Evolutionary conservation across 2,113 vertebrate species (phyloP), one percentile per base, ranked within the genome.

Genomic region (Cheirogaleus medius): DNA sequence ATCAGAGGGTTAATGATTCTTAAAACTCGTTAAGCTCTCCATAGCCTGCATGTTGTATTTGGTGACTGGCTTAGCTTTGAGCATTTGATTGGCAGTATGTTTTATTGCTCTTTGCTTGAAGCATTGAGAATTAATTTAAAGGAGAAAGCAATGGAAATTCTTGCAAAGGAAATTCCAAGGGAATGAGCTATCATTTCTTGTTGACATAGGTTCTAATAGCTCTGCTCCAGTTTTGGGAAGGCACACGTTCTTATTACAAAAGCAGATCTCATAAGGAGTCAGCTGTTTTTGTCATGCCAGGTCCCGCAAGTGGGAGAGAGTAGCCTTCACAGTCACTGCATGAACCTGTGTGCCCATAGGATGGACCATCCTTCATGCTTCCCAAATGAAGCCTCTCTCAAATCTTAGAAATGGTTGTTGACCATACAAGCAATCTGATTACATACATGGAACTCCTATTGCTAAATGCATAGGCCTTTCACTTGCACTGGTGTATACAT

Each of bases 301-400:
- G 63, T 88, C 97, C 49, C n/a, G 97, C 96, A 97, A 78, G 11
- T 66, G 97, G 94, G 90, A 98, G 90, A 18, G 13, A 97, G 87
- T 71, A 95, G 91, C 39, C 56, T 95, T 97, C 77, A 87, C 60
- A 71, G 92, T 96, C 98, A 97, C 96, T 82, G 95, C 96, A 94
- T 47, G 97, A 96, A 96, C 82, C 84, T 66, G 12, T 37, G 13
- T 86, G 85, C 95, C 95, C 97, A 42, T 15, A 47, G 60, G 76
- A 73, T n/a, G 86, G 94, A 71, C 86, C 77, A 49, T 96, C 81
- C 93, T 96, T 97, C 90, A 44, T 97, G 87, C 89, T 98, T 97
- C 94, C 97, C 93, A 94, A 87, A 95, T 87, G 96, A 97, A 97
- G 82, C 88, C 94, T 76, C 96, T 56, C 73, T 98, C 77, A 97